Conservation (phyloP, 2,797 vertebrate genomes). For the Mionectes olivaceus region DNA sequence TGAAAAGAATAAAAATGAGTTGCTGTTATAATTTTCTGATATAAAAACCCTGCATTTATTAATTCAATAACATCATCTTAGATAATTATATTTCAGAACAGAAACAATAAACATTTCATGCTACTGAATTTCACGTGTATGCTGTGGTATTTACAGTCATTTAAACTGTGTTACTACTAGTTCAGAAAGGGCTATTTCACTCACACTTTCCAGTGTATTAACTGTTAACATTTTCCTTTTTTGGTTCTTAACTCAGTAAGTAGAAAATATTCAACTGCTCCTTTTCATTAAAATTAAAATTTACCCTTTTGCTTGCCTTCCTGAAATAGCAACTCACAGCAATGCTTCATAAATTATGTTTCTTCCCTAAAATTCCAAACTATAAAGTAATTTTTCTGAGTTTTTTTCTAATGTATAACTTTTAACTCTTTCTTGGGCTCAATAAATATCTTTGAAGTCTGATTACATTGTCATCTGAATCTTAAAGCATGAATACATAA, state of each 20-base stretch:
- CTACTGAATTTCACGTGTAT: neutral
- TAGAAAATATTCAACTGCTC: conserved; percentile 18
- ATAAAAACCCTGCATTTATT: neutral
- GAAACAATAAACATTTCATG: neutral
- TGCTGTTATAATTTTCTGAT: conserved; percentile 4
- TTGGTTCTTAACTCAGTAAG: neutral
- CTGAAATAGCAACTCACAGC: neutral
- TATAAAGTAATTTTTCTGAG: neutral
- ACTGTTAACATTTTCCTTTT: neutral
- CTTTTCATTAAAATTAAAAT: conserved; percentile 38
- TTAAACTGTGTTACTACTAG: neutral
- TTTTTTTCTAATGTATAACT: neutral
- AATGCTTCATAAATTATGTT: neutral
- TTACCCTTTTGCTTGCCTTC: neutral
- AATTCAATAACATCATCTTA: neutral
- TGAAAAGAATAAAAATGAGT: neutral
- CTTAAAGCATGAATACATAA: neutral
- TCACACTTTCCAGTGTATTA: neutral
- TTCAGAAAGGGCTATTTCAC: neutral
- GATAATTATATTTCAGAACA: neutral
- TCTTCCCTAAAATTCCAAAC: neutral
- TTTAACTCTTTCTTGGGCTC: neutral
- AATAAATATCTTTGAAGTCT: neutral
- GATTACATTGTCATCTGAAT: neutral
- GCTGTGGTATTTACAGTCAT: neutral